A percentile compares a stretch with the other conserved stretches of the same genome.
These are phyloP conservation scores for Pheosia gnoma DNA, from an alignment of 2,888 invertebrate species.

Conservation along the genomic window DNA sequence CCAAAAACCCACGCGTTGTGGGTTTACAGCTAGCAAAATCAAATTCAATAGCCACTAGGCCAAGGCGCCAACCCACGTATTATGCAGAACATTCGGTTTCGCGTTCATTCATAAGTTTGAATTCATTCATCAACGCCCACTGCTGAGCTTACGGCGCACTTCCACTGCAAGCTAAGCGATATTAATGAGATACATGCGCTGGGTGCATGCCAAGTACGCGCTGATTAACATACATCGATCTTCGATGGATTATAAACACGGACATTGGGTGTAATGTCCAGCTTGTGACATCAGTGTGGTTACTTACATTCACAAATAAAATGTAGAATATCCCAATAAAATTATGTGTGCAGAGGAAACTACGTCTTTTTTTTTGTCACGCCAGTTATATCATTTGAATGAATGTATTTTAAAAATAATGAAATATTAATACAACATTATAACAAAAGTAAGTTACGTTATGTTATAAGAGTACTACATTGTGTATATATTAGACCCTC, in stretches of 20 bases:
- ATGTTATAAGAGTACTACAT: too few relatives aligned
- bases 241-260: background rate
- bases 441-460: too few relatives aligned
- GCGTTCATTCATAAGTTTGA: slow-evolving; percentile 25
- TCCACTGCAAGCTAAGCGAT: slow-evolving; percentile 18
- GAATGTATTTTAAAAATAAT: too few relatives aligned
- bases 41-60: slow-evolving; percentile 18
- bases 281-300: too few relatives aligned
- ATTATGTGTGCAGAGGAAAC: too few relatives aligned
- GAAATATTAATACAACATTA: too few relatives aligned
- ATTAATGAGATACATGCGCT: slow-evolving; percentile 4
- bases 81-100: slow-evolving; percentile 26
- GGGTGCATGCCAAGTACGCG: slow-evolving; percentile 1
- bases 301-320: too few relatives aligned
- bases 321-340: too few relatives aligned
- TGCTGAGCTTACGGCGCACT: slow-evolving; percentile 4
- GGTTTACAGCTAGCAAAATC: background rate
- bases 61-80: slow-evolving; percentile 40
- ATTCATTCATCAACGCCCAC: slow-evolving; percentile 41
- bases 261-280: background rate
- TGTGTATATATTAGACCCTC: too few relatives aligned
- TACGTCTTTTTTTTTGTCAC: too few relatives aligned
- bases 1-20: too few relatives aligned
- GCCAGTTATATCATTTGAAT: too few relatives aligned
- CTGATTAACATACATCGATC: background rate